A percentile compares a stretch with the other conserved stretches of the same genome.
Evolutionary conservation across 2,888 invertebrate species (phyloP).

Genomic region (Tenodera sinensis): DNA sequence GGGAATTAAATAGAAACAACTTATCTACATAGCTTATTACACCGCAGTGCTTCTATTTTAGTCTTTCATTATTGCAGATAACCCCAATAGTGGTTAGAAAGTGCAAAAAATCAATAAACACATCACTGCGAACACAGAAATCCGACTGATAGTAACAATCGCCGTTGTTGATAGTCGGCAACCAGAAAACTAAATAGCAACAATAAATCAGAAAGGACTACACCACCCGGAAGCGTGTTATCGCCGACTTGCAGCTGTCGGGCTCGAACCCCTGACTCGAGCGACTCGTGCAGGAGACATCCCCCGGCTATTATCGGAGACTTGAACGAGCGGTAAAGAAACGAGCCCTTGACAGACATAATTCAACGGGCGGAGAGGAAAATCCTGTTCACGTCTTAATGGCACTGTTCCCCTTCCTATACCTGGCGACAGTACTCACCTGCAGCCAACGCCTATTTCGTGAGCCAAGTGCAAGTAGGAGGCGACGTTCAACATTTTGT

Average conservation of each 20-base stretch:
- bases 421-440: neutral
- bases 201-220: neutral
- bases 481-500: neutral
- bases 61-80: too few relatives aligned
- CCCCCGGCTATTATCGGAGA: neutral
- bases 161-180: neutral
- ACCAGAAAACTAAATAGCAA: neutral
- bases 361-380: slow-evolving; percentile 3
- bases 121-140: neutral
- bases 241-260: neutral
- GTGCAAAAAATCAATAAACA: neutral
- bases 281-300: neutral
- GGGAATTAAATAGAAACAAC: too few relatives aligned
- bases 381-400: slow-evolving; percentile 11
- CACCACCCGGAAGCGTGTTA: neutral
- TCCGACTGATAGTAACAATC: neutral
- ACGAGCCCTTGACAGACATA: slow-evolving; percentile 15
- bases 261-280: neutral
- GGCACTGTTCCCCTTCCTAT: neutral
- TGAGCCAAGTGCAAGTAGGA: neutral
- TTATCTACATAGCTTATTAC: too few relatives aligned
- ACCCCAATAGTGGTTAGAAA: neutral
- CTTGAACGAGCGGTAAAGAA: neutral
- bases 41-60: too few relatives aligned
- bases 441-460: neutral